Percentiles rank a stretch among this genome's conserved stretches.
Evolutionary conservation across 2,113 vertebrate genomes (phyloP).

Genomic region (Odocoileus hemionus): DNA sequence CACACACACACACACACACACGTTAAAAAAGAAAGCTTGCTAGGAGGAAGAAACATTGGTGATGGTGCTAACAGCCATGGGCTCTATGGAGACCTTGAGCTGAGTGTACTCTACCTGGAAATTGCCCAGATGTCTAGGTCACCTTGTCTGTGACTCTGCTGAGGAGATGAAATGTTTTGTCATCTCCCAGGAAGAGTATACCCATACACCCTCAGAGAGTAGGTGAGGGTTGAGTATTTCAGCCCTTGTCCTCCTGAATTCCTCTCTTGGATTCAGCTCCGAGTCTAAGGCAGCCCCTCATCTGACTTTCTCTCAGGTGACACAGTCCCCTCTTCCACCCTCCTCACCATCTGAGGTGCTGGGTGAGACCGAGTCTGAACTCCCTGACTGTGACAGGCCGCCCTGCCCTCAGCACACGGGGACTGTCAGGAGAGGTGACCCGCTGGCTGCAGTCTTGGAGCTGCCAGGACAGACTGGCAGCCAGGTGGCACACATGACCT

Average conservation of each 20-base stretch:
- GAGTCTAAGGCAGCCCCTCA: not conserved
- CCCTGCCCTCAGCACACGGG: not conserved
- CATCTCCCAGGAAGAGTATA: not conserved
- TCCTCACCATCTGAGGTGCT: not conserved
- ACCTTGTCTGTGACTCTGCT: constrained; percentile 8
- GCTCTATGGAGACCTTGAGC: not conserved
- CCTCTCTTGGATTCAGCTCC: constrained; percentile 26
- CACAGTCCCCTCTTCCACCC: not conserved
- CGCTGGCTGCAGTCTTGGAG: not conserved
- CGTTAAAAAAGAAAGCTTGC: not conserved
- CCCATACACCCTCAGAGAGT: not conserved
- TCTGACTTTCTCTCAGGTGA: not conserved
- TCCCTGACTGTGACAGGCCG: not conserved
- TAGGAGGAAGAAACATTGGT: not conserved
- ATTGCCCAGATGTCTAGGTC: not conserved
- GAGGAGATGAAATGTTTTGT: not conserved
- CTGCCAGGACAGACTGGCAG: not conserved
- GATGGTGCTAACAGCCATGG: not conserved
- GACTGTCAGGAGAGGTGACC: not conserved
- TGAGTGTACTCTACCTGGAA: not conserved
- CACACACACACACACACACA: not conserved
- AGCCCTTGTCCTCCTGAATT: not conserved
- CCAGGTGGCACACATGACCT: not conserved
- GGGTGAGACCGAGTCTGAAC: not conserved
- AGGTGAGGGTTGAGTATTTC: not conserved